These are phyloP conservation scores for Euzophera pinguis DNA, from an alignment of 2,888 invertebrate genomes.

Conservation along the genomic window DNA sequence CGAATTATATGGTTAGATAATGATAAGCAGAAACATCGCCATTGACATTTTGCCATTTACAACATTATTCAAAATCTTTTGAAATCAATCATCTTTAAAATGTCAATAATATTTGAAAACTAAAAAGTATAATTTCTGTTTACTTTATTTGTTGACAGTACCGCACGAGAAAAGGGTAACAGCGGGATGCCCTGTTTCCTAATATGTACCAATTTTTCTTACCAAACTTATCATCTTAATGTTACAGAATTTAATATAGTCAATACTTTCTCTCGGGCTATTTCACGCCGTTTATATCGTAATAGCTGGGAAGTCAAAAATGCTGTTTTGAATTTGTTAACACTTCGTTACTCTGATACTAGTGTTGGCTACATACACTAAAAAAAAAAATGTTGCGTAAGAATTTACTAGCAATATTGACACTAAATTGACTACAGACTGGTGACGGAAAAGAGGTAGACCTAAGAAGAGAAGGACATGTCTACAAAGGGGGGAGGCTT, in stretches of 20 bases:
- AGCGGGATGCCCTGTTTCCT: slow-evolving; percentile 22
- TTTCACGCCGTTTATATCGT: slow-evolving; percentile 15
- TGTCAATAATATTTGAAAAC: neutral
- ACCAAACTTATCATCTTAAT: slow-evolving; percentile 21
- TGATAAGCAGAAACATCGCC: too few relatives aligned
- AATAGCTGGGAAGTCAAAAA: slow-evolving; percentile 24
- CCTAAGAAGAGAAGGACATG: too few relatives aligned
- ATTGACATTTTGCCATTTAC: too few relatives aligned
- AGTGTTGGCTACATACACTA: too few relatives aligned
- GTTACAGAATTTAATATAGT: slow-evolving; percentile 13
- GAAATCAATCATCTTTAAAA: too few relatives aligned
- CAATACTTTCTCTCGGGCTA: slow-evolving; percentile 15
- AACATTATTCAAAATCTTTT: too few relatives aligned
- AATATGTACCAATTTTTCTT: slow-evolving; percentile 24
- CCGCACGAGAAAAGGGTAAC: slow-evolving; percentile 22
- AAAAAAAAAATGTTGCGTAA: too few relatives aligned
- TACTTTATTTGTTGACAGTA: slow-evolving; percentile 2
- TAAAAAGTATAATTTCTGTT: neutral
- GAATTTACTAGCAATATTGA: too few relatives aligned
- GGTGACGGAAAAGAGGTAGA: too few relatives aligned
- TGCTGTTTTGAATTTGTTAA: neutral
- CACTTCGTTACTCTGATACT: neutral
- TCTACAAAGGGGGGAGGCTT: too few relatives aligned
- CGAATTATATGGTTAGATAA: too few relatives aligned
- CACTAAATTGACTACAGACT: too few relatives aligned